Evolutionary conservation across 2,797 vertebrate genomes (phyloP).

Genomic region (Anniella stebbinsi): DNA sequence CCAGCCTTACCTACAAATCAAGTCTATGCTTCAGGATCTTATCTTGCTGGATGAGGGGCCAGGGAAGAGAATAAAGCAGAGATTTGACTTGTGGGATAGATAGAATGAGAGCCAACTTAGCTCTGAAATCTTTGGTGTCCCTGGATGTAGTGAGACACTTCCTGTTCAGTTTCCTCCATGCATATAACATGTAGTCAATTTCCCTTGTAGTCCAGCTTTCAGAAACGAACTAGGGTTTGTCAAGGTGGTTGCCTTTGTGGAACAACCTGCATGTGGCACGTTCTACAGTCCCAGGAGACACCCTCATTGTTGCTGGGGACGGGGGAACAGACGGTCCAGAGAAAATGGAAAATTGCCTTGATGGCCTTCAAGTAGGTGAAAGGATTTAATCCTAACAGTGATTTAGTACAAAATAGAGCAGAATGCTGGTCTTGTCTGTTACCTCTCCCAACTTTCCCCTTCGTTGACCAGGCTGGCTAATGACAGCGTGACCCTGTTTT

Average conservation of each 20-base stretch:
- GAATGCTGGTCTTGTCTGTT: background rate
- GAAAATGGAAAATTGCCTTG: background rate
- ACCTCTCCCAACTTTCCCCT: background rate
- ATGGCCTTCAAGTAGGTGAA: too few relatives aligned
- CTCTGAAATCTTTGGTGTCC: too few relatives aligned
- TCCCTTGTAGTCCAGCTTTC: background rate
- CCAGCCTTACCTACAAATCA: background rate
- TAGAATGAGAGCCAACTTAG: too few relatives aligned
- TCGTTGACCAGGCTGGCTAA: too few relatives aligned
- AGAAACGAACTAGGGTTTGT: background rate
- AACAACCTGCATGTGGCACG: too few relatives aligned
- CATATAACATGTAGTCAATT: background rate
- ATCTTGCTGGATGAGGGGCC: background rate
- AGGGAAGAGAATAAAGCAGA: background rate
- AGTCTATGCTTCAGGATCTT: background rate
- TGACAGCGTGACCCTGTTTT: fast-evolving
- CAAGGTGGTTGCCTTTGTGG: too few relatives aligned
- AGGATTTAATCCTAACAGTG: background rate
- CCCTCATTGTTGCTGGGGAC: too few relatives aligned
- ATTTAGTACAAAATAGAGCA: background rate
- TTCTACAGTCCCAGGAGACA: background rate
- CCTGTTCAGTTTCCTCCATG: too few relatives aligned
- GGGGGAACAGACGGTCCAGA: background rate
- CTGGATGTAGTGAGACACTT: too few relatives aligned
- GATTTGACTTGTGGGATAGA: background rate